A percentile compares a stretch with the other conserved stretches of the same genome.
These are phyloP conservation scores for Penaeus chinensis DNA, from an alignment of 1,140 invertebrate genomes.

Conservation along the genomic window DNA sequence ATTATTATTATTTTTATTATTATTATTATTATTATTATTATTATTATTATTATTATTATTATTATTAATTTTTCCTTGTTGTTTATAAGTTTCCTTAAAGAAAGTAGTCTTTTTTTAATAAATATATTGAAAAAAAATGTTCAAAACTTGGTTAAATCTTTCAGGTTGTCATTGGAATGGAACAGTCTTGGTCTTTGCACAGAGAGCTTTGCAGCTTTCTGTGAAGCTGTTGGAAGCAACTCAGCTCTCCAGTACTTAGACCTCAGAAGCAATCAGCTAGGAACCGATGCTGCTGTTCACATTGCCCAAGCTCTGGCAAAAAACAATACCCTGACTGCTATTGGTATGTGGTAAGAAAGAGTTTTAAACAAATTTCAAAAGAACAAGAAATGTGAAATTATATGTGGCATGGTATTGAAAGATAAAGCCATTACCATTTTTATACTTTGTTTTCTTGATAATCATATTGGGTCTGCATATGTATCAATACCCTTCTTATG, in stretches of 20 bases:
- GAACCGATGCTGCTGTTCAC: conserved; percentile 26
- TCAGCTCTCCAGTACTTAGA: conserved; percentile 36
- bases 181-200: conserved; percentile 41
- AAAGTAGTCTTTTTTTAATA: too few species aligned
- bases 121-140: too few species aligned
- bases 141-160: background rate
- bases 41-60: too few species aligned
- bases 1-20: too few species aligned
- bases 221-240: conserved; percentile 35
- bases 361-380: too few species aligned
- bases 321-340: conserved; percentile 28
- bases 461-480: background rate
- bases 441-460: too few species aligned
- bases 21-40: too few species aligned
- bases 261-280: conserved; percentile 49
- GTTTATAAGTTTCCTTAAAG: too few species aligned
- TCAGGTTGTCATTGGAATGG: conserved; percentile 49
- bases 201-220: conserved; percentile 45
- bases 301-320: conserved; percentile 29
- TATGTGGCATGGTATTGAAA: background rate
- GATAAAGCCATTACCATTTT: background rate
- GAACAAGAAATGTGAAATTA: background rate
- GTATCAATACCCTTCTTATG: background rate
- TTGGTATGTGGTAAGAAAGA: conserved; percentile 22
- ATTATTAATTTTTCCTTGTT: too few species aligned